These are phyloP conservation scores for Myrmecophaga tridactyla DNA, from an alignment of 2,113 vertebrate genomes.

Conservation along the genomic window DNA sequence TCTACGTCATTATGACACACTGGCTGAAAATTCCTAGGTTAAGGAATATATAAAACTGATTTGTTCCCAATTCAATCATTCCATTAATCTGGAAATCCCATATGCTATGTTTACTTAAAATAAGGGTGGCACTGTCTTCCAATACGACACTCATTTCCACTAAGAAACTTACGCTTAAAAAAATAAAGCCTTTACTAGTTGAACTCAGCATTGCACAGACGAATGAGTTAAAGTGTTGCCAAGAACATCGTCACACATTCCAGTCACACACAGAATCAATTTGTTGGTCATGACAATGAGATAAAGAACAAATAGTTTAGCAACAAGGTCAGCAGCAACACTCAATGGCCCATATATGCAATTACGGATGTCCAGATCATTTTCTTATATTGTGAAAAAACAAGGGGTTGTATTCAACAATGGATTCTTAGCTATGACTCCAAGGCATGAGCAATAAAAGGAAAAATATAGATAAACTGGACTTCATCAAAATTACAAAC, in stretches of 20 bases:
- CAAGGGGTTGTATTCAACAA: background rate
- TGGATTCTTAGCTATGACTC: no score
- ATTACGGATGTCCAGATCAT: background rate
- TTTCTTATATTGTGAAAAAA: background rate
- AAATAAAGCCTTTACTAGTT: background rate
- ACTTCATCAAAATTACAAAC: no score
- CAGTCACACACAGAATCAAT: background rate
- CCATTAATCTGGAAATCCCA: background rate
- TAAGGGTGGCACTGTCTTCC: background rate
- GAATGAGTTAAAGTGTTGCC: background rate
- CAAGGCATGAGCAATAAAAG: no score
- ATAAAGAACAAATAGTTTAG: background rate
- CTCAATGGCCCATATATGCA: background rate
- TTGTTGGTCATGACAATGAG: background rate
- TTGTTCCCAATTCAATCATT: background rate
- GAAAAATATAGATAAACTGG: no score
- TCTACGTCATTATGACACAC: no score
- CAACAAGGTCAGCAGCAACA: background rate
- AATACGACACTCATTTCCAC: background rate
- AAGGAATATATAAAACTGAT: background rate
- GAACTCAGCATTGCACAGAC: background rate
- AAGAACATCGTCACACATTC: conserved; percentile 5
- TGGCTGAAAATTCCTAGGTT: no score
- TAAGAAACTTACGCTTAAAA: background rate
- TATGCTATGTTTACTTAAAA: background rate